Conservation (phyloP, 1,140 invertebrate species). For the Andrena cerasifolii region DNA sequence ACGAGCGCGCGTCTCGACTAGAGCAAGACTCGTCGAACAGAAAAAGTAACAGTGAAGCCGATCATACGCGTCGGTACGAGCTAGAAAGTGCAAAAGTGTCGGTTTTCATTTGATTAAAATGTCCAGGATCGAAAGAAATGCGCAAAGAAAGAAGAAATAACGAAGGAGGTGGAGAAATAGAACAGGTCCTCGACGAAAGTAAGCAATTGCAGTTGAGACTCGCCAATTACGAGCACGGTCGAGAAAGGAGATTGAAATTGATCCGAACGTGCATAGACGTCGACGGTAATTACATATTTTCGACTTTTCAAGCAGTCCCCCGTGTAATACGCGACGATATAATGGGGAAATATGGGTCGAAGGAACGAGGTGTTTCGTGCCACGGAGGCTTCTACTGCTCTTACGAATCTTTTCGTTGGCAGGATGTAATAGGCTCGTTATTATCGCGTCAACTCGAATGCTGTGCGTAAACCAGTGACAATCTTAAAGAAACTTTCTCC, state of each 20-base stretch:
- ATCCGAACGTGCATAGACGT: background rate
- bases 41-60: slow-evolving; percentile 50
- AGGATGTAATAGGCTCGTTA: slow-evolving; percentile 3
- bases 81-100: slow-evolving; percentile 73
- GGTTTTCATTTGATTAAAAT: slow-evolving; percentile 46
- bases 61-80: slow-evolving; percentile 54
- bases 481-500: slow-evolving; percentile 20
- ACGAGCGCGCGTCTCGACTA: background rate
- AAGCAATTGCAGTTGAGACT: slow-evolving; percentile 56
- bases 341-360: background rate
- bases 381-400: slow-evolving; percentile 4
- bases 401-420: slow-evolving; percentile 1
- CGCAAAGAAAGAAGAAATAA: slow-evolving; percentile 3
- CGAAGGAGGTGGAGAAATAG: slow-evolving; percentile 55
- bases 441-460: slow-evolving; percentile 31
- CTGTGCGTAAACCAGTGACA: background rate
- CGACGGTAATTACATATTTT: slow-evolving; percentile 43
- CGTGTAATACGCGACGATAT: slow-evolving; percentile 5
- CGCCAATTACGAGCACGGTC: slow-evolving; percentile 30
- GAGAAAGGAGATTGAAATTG: slow-evolving; percentile 45
- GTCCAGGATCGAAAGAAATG: background rate
- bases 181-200: slow-evolving; percentile 71
- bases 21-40: slow-evolving; percentile 31
- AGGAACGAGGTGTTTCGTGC: background rate
- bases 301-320: background rate